These are phyloP conservation scores for Laticauda laticaudata DNA, from an alignment of 2,113 vertebrate genomes.

Conservation along the genomic window DNA sequence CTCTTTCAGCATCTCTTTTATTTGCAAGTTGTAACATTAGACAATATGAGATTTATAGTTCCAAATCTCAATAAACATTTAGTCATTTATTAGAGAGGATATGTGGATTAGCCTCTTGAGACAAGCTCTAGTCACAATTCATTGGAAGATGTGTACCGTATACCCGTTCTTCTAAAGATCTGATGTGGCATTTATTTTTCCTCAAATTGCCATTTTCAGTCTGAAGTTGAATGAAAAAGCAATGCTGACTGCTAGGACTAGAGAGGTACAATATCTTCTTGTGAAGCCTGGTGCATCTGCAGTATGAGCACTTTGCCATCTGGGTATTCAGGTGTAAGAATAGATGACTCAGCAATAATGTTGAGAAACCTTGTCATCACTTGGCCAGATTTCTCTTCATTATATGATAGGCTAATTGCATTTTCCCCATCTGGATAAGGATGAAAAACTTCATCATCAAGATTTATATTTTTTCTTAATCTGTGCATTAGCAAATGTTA, in stretches of 20 bases:
- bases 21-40: not conserved
- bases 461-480: slow-evolving; percentile 8
- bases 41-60: not conserved
- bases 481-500: not conserved
- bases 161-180: not conserved
- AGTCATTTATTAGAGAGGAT: not conserved
- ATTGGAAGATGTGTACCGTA: not conserved
- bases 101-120: slow-evolving; percentile 17
- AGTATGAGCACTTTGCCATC: slow-evolving; percentile 8
- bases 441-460: not conserved
- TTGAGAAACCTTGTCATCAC: not conserved
- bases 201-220: slow-evolving; percentile 18
- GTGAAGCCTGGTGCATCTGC: slow-evolving; percentile 13
- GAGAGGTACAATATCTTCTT: not conserved
- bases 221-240: slow-evolving; percentile 10
- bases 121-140: slow-evolving; percentile 15
- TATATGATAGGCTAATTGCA: slow-evolving; percentile 21
- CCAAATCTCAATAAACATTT: not conserved
- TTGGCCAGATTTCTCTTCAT: slow-evolving; percentile 22
- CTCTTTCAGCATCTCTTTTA: not conserved
- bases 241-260: slow-evolving; percentile 1
- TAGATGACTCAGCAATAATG: slow-evolving; percentile 17
- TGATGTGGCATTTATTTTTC: slow-evolving; percentile 17
- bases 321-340: slow-evolving; percentile 29
- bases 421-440: slow-evolving; percentile 5